Base-by-base conservation (phyloP, 2,888 invertebrate species). In the Ophion ventricosus region DNA sequence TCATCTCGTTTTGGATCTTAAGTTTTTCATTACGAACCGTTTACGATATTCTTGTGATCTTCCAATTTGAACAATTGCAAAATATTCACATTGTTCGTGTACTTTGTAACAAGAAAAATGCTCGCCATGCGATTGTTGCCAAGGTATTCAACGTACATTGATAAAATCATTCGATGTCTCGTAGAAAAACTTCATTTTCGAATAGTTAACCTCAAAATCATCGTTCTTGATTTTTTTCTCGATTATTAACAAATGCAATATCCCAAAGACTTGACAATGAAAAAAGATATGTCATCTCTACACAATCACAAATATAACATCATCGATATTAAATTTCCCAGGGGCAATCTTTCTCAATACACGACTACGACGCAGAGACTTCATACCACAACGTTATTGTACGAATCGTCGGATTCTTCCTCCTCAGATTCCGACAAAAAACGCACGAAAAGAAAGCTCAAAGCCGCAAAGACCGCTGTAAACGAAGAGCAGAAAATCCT, bases 341-440 rank as follows among this genome's bases (percentile, higher is more conserved):
- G 90, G 75, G 77, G 72, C 67, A 83, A 80, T 70, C 83, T 63
- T 61, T 72, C 81, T 10, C 85, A 81, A 63, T 83, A 83, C 73
- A 56, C 49, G 67, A 72, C 86, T 2, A 82, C 82, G 20, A 54
- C 72, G 25, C 88, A 87, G 20, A 84, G 87, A 78, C 59, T 88
- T 49, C 87, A 85, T 35, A 72, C 87, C 17, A 85, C 80, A n/a
- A 11, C 83, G 1, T 85, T 82, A 80, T 80, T 85, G n/a, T 84
- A 76, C 23, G 84, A 78, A 56, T 61, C 83, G 17, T 63, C 80
- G 0, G 78, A 78, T 29, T 82, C 83, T 11, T 89, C 88, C 3
- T 88, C 86, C 7, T 87, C 88, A 1, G 88, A 88, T 75, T 89
- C 89, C 11, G 90, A 90, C 83, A 76, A 70, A 7, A 78, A 82